A percentile compares a stretch with the other conserved stretches of the same genome.
These are phyloP conservation scores for Amyelois transitella DNA, from an alignment of 1,140 invertebrate genomes.

Conservation along the genomic window DNA sequence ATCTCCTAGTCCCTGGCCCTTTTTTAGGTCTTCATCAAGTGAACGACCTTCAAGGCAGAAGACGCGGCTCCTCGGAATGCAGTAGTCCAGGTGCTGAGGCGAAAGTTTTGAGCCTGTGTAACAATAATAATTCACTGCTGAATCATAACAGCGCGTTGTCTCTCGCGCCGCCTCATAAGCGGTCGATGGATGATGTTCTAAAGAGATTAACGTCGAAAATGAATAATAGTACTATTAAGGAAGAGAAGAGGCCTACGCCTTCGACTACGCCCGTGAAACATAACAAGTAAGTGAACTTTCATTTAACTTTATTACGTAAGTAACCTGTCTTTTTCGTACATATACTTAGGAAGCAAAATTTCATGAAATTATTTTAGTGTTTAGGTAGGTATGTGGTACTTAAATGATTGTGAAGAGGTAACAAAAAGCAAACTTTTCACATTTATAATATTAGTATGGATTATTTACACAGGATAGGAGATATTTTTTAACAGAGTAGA, in stretches of 20 bases:
- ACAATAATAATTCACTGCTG: slow-evolving; percentile 72
- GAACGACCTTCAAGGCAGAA: slow-evolving; percentile 61
- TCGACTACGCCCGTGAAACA: slow-evolving; percentile 78
- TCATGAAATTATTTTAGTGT: too few species aligned
- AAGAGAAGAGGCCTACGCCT: slow-evolving; percentile 79
- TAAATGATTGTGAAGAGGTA: too few species aligned
- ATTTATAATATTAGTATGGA: too few species aligned
- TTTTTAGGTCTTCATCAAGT: slow-evolving; percentile 74
- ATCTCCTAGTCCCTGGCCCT: slow-evolving; percentile 69
- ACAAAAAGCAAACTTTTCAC: too few species aligned
- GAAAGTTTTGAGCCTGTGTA: slow-evolving; percentile 71
- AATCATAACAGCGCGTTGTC: slow-evolving; percentile 70
- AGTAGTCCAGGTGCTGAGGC: slow-evolving; percentile 79
- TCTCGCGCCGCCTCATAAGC: slow-evolving; percentile 69
- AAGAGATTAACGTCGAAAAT: slow-evolving; percentile 88
- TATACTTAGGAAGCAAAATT: too few species aligned
- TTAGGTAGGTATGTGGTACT: too few species aligned
- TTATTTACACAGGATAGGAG: too few species aligned
- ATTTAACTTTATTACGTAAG: not conserved
- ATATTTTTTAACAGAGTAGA: too few species aligned
- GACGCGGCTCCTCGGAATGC: slow-evolving; percentile 80
- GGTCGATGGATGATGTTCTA: slow-evolving; percentile 91
- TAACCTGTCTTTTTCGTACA: not conserved
- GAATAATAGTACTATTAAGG: slow-evolving; percentile 80
- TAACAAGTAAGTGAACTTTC: slow-evolving; percentile 62